Evolutionary conservation across 2,113 vertebrate genomes (phyloP), one percentile per base, ranked within the genome.

Genomic region (Dolichotis patagonum): DNA sequence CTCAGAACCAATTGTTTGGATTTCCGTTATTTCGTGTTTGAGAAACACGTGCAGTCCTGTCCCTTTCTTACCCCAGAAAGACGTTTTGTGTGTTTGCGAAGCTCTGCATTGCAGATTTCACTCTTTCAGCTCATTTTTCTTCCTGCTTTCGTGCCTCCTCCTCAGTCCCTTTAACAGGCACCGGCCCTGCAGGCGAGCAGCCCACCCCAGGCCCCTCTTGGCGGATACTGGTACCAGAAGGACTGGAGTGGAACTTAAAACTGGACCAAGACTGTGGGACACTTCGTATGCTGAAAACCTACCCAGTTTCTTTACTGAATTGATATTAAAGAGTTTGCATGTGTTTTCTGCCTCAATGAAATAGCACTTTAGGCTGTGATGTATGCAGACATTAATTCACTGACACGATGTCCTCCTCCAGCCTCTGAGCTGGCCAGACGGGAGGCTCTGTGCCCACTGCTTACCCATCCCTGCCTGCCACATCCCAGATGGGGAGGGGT

Each of bases 271-370:
- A 88, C 87, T 97, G 63, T 5, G 84, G 80, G 62, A 38, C 3
- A 35, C 90, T 91, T 85, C 58, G 24, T 71, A 95, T 88, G 85
- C 69, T 92, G 69, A 89, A 89, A 92, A 60, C 54, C 41, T 63
- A 49, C 41, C 52, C 38, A 10, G 1, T 78, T 69, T 65, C 41
- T 60, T 56, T 54, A 73, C 71, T 75, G 88, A 90, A 80, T 49
- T 32, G 58, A 60, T 10, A 24, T 16, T 92, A 91, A 91, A 11
- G 71, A 91, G 24, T 81, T 77, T 77, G n/a, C 24, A 12, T 32
- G 32, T 83, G 60, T 92, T 94, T 52, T 89, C 38, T 83, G 52
- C 67, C 49, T 85, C 52, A 85, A 24, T 28, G 30, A 78, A 89
- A 85, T 63, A 43, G 19, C 52, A 56, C 67, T 41, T 54, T 52